phyloP scores from a whole-genome alignment of 2,797 vertebrate genomes.

The Naso thynnoides region DNA sequence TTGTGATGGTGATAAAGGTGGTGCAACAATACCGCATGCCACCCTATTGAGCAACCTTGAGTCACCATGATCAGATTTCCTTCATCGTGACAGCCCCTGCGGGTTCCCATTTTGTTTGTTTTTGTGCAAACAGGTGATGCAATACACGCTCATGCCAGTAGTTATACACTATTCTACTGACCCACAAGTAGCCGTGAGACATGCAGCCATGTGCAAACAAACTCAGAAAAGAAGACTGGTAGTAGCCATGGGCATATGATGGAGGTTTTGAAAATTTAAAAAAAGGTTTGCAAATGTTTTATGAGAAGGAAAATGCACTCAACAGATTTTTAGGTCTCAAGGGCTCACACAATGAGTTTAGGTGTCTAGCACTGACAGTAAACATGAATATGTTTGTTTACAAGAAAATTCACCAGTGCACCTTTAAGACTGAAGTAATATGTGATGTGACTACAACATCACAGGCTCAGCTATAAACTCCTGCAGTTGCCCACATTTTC shows the following conservation, averaged over 20 bases:
- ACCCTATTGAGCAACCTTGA: too few relatives aligned
- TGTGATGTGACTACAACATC: background rate
- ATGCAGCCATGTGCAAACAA: background rate
- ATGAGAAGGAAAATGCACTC: background rate
- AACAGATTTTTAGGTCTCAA: background rate
- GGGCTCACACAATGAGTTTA: background rate
- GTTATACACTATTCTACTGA: background rate
- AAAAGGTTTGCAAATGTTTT: background rate
- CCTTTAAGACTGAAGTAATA: background rate
- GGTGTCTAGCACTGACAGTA: background rate
- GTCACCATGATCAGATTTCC: too few relatives aligned
- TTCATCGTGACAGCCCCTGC: too few relatives aligned
- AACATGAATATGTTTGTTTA: background rate
- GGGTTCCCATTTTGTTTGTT: conserved; percentile 1
- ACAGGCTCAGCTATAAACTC: background rate
- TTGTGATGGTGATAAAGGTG: too few relatives aligned
- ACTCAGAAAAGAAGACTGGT: background rate
- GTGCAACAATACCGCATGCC: too few relatives aligned
- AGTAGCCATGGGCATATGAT: too few relatives aligned
- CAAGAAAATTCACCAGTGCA: background rate
- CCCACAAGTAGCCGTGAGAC: background rate
- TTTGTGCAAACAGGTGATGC: background rate
- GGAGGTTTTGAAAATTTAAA: background rate
- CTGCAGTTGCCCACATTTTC: background rate
- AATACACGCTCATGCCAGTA: background rate